Evolutionary conservation across 35 echinoderm and acorn worm species (phyloP), one percentile per base, ranked within the genome.

Genomic region (Lytechinus variegatus): DNA sequence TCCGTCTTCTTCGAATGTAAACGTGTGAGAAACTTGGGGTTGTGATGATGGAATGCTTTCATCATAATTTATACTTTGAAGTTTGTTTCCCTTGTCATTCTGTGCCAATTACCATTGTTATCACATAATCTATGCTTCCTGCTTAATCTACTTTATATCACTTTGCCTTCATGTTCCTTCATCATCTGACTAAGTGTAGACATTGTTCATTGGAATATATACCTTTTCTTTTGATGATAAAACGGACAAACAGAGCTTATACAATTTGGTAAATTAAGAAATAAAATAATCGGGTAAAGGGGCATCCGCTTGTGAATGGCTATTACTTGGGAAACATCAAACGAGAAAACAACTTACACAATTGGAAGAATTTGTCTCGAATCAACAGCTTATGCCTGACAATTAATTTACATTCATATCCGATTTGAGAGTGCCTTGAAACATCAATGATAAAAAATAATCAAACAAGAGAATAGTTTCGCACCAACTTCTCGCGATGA

Each of bases 321-420:
- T 79, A 79, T 79, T 79, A 79, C 66, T 79, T 79, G 66, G 66
- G 66, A 79, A 71, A 79, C 66, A 79, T 79, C 66, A 79, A 79
- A 79, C 66, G 16, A 79, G 66, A 79, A n/a, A 79, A 79, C 66
- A 79, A 79, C 66, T 79, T 79, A 24, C 19, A 79, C 66, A 79
- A 79, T 79, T 19, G 66, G 66, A 79, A 79, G 66, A 79, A 79
- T n/a, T n/a, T 79, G 66, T 79, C 19, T 24, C 66, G 21, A 79
- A 79, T 79, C 66, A 79, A 79, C 66, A 79, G 66, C 66, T 79
- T 79, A n/a, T 24, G 66, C 19, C 33, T 79, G 66, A 79, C 66
- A 79, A 79, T 79, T 79, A 79, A 79, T 79, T 79, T 79, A 79
- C 66, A 79, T 79, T 79, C 66, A 79, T 71, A 71, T 79, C 66